Evolutionary conservation across 2,113 vertebrate species (phyloP).

Genomic region (Ceyx melanurus): DNA sequence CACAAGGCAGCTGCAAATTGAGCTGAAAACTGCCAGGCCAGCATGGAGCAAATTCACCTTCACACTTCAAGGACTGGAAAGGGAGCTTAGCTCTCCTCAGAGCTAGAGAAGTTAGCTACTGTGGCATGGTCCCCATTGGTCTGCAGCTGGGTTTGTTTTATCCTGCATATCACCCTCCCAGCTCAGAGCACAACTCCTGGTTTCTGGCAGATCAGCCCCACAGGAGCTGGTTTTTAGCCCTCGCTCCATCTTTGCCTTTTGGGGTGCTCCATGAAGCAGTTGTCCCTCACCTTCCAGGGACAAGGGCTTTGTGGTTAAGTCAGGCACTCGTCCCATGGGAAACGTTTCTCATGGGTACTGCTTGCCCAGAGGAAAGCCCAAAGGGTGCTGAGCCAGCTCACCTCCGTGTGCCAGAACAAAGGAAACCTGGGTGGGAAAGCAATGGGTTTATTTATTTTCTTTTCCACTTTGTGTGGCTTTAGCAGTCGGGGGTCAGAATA

Average conservation of each 20-base stretch:
- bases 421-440: slow-evolving; percentile 1
- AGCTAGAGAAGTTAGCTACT: not conserved
- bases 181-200: not conserved
- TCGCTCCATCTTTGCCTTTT: not conserved
- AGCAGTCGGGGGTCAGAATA: slow-evolving; percentile 20
- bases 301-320: not conserved
- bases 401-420: not conserved
- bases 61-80: not conserved
- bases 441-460: slow-evolving; percentile 9
- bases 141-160: not conserved
- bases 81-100: not conserved
- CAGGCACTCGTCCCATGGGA: fast-evolving
- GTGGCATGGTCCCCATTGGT: not conserved
- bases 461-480: slow-evolving; percentile 47
- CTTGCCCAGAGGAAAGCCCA: not conserved
- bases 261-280: not conserved
- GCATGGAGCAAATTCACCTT: not conserved
- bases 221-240: not conserved
- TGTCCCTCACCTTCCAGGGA: not conserved
- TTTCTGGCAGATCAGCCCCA: not conserved
- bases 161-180: not conserved
- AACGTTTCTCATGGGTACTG: not conserved
- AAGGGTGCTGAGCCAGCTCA: slow-evolving; percentile 13
- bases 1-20: not conserved
- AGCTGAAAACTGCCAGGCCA: not conserved